phyloP scores from a whole-genome alignment of 2,113 vertebrate species.

The Kryptolebias marmoratus region DNA sequence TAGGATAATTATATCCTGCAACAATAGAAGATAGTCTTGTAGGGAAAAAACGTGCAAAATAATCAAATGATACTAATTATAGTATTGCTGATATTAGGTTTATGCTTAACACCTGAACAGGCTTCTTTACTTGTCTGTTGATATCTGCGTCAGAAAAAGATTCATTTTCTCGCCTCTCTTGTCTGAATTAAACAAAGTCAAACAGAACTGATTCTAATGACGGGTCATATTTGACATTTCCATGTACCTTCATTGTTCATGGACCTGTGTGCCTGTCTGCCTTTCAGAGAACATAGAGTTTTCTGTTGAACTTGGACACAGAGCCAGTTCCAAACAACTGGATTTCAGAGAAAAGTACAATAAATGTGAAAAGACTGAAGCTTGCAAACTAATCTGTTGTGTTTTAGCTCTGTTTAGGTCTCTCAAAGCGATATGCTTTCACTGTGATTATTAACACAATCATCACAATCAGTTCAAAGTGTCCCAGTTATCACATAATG shows the following conservation, averaged over 20 bases:
- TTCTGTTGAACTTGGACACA: neutral
- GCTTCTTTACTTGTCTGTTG: slow-evolving; percentile 13
- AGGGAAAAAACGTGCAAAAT: slow-evolving; percentile 17
- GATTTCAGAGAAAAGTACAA: no score
- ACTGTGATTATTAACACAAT: slow-evolving; percentile 6
- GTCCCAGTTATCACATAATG: neutral
- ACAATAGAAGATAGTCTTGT: slow-evolving; percentile 36
- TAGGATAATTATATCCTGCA: slow-evolving; percentile 47
- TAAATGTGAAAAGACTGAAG: neutral
- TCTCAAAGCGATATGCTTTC: neutral
- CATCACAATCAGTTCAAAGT: slow-evolving; percentile 7
- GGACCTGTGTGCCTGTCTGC: neutral
- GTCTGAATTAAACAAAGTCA: neutral
- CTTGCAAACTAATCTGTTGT: neutral
- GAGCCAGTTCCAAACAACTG: neutral
- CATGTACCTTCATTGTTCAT: neutral
- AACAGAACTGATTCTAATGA: slow-evolving; percentile 19
- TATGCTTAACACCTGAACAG: slow-evolving; percentile 11
- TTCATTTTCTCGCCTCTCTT: neutral
- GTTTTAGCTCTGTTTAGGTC: neutral
- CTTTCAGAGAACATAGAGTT: neutral
- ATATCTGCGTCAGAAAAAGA: slow-evolving; percentile 10
- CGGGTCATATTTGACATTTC: slow-evolving; percentile 15
- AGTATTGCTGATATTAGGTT: slow-evolving; percentile 45
- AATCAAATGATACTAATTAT: slow-evolving; percentile 44